A percentile compares a stretch with the other conserved stretches of the same genome.
phyloP scores from a whole-genome alignment of 2,797 vertebrate genomes.

The Gallinago stenura region DNA sequence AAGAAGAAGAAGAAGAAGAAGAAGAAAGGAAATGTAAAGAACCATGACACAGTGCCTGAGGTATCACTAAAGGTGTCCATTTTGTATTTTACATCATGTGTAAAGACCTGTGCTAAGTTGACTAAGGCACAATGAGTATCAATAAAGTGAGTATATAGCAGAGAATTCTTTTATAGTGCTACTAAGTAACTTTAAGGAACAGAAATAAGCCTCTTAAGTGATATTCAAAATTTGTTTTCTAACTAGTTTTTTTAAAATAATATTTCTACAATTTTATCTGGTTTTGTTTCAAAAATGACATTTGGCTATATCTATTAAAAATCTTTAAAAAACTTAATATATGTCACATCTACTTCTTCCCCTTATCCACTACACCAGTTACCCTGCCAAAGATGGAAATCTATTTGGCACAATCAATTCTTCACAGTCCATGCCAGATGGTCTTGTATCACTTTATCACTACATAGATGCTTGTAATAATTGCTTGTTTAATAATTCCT shows the following conservation, averaged over 20 bases:
- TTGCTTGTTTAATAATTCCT: not conserved
- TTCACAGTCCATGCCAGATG: not conserved
- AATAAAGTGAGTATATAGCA: not conserved
- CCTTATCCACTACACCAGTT: not conserved
- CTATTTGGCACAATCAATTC: not conserved
- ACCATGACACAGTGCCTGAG: not conserved
- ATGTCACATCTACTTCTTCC: not conserved
- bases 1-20: not conserved
- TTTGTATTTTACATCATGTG: not conserved
- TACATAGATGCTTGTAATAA: not conserved
- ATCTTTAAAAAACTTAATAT: not conserved
- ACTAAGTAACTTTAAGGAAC: not conserved
- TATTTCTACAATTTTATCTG: not conserved
- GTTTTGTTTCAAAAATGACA: not conserved
- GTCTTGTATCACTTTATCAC: not conserved
- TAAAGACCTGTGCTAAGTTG: not conserved
- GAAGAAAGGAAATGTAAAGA: not conserved
- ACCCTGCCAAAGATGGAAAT: not conserved
- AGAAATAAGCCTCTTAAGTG: not conserved
- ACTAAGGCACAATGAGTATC: not conserved
- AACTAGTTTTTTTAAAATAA: not conserved
- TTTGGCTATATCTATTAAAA: not conserved
- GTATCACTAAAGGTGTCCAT: not conserved
- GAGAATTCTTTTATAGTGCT: not conserved
- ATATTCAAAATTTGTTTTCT: not conserved